These are phyloP conservation scores for Caenorhabditis wallacei DNA, from an alignment of 2,888 invertebrate genomes.

Conservation along the genomic window DNA sequence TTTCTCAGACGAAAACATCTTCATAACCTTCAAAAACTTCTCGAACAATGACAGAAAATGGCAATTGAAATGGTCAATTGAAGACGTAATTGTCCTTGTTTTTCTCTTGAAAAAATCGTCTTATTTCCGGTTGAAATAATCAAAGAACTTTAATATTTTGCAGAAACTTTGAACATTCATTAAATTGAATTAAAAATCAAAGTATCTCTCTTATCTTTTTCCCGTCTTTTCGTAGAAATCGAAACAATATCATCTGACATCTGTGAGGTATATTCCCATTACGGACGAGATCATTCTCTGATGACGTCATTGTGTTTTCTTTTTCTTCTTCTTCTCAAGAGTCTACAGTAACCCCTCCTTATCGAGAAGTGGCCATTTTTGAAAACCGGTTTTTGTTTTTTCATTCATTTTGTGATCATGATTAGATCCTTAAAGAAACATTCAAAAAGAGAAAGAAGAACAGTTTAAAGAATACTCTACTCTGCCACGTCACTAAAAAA, in stretches of 20 bases:
- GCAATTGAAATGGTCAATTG: constrained; percentile 38
- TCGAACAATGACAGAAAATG: constrained; percentile 5
- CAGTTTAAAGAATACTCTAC: not conserved
- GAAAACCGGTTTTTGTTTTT: constrained; percentile 38
- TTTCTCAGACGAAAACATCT: not conserved
- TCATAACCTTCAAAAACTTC: constrained; percentile 33
- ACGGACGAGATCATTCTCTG: constrained; percentile 8
- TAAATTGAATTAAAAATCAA: constrained; percentile 34
- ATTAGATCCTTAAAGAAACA: not conserved
- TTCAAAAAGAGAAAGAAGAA: not conserved
- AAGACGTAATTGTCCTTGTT: constrained; percentile 1
- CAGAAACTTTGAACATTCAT: not conserved
- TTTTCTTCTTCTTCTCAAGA: not conserved
- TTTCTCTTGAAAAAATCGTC: not conserved
- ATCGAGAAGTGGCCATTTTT: constrained; percentile 24
- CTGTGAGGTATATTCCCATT: not conserved
- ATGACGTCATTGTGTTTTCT: constrained; percentile 24
- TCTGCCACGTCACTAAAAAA: constrained; percentile 6
- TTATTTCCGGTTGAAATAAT: not conserved
- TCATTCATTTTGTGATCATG: not conserved
- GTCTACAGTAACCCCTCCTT: constrained; percentile 34
- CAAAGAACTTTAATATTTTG: not conserved
- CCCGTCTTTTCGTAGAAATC: not conserved
- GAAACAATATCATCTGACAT: constrained; percentile 8
- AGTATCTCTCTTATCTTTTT: constrained; percentile 11